These are phyloP conservation scores for Cephus rjabovi DNA, from an alignment of 2,888 invertebrate genomes.

Conservation along the genomic window DNA sequence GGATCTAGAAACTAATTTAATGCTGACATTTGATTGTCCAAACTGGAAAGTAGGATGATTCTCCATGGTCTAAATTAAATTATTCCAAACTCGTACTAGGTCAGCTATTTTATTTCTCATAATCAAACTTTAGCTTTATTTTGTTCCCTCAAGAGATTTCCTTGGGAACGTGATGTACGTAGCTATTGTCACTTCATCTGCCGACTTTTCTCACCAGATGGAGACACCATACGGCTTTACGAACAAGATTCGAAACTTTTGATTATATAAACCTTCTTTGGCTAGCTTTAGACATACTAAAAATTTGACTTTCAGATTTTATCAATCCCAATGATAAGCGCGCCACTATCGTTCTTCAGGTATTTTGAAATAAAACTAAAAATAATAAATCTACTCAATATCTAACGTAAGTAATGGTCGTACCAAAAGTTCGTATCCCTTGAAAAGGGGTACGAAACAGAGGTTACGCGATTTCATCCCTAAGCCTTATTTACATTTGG, in stretches of 20 bases:
- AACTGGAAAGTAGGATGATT: background rate
- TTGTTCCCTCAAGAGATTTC: background rate
- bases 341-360: no score
- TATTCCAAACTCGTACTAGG: background rate
- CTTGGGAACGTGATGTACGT: background rate
- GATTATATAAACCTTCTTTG: no score
- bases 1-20: background rate
- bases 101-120: background rate
- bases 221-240: background rate
- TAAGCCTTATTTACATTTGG: background rate
- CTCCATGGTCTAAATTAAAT: background rate
- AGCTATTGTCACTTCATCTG: background rate
- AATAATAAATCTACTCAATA: background rate
- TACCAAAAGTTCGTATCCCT: background rate
- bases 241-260: no score
- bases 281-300: no score
- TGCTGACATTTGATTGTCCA: background rate
- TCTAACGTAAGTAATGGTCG: background rate
- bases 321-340: background rate
- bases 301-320: background rate
- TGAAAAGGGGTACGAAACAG: background rate
- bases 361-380: background rate
- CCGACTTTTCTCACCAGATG: background rate
- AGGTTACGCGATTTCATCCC: background rate
- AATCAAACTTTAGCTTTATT: background rate